Percentiles rank a stretch among this genome's conserved stretches.
These are phyloP conservation scores for Plusia festucae DNA, from an alignment of 2,888 invertebrate genomes.

Conservation along the genomic window DNA sequence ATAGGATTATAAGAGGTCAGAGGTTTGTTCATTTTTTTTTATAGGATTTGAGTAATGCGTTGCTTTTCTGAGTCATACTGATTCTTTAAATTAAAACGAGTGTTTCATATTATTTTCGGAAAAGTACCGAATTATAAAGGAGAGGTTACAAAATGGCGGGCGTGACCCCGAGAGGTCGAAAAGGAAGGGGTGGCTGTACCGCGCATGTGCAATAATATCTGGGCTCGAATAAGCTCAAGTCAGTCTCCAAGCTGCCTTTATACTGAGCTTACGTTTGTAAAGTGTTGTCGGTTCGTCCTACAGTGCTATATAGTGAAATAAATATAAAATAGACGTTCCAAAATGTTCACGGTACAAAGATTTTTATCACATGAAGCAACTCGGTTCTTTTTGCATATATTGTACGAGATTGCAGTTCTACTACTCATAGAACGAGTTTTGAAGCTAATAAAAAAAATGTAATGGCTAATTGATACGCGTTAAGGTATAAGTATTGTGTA, in stretches of 20 bases:
- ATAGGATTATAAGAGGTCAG: not conserved
- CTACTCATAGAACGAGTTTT: too few species aligned
- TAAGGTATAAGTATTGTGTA: too few species aligned
- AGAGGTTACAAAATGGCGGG: conserved; percentile 9
- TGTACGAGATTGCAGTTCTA: too few species aligned
- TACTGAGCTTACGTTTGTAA: not conserved
- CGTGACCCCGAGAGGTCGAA: conserved; percentile 10
- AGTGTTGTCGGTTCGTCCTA: not conserved
- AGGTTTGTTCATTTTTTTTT: not conserved
- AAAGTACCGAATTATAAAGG: conserved; percentile 5
- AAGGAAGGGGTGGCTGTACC: not conserved
- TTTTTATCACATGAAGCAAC: not conserved
- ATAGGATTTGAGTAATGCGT: too few species aligned
- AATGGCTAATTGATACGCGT: too few species aligned
- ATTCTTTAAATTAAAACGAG: not conserved
- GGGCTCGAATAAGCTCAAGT: conserved; percentile 5
- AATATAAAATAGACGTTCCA: not conserved
- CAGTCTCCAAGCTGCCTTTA: conserved; percentile 6
- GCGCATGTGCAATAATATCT: conserved; percentile 44
- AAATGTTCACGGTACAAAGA: not conserved
- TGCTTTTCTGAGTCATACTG: too few species aligned
- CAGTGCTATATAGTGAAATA: not conserved
- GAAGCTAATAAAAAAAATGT: too few species aligned
- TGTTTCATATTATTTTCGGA: not conserved
- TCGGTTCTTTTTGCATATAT: too few species aligned